Evolutionary conservation across 2,113 vertebrate species (phyloP).

Genomic region (Notarius quadriscutis): DNA sequence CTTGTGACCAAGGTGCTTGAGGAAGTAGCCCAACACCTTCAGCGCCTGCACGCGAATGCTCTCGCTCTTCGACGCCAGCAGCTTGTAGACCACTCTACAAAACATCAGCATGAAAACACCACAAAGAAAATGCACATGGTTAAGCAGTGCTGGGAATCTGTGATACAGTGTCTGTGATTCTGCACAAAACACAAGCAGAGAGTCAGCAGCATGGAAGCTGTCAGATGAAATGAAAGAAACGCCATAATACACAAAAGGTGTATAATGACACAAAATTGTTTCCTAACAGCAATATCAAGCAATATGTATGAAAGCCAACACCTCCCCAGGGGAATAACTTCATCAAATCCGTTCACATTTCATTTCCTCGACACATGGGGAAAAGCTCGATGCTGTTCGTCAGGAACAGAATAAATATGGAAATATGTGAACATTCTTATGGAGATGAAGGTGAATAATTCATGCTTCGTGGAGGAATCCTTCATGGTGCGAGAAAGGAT

Average conservation of each 20-base stretch:
- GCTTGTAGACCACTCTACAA: slow-evolving; percentile 91
- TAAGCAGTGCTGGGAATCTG: background rate
- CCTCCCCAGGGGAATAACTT: slow-evolving; percentile 45
- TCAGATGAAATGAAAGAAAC: slow-evolving; percentile 29
- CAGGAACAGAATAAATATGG: slow-evolving; percentile 60
- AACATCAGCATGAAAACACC: background rate
- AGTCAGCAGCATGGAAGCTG: background rate
- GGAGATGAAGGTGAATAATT: slow-evolving; percentile 58
- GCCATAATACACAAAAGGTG: background rate
- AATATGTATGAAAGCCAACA: slow-evolving; percentile 23
- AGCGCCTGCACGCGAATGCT: slow-evolving; percentile 95
- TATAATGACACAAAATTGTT: slow-evolving; percentile 20
- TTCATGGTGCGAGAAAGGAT: background rate
- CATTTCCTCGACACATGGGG: slow-evolving; percentile 50
- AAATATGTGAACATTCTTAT: slow-evolving; percentile 41
- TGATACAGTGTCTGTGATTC: background rate
- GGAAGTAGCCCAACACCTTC: slow-evolving; percentile 95
- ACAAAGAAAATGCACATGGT: background rate
- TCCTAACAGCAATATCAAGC: slow-evolving; percentile 34
- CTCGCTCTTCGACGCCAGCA: slow-evolving; percentile 93
- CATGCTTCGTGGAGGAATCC: slow-evolving; percentile 37
- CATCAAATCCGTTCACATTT: slow-evolving; percentile 55
- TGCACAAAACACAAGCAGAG: background rate
- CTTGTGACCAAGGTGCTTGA: slow-evolving; percentile 97
- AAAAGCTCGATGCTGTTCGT: slow-evolving; percentile 48